Base-by-base conservation (phyloP, 1,140 invertebrate species). In the Heliconius eleuchia region DNA sequence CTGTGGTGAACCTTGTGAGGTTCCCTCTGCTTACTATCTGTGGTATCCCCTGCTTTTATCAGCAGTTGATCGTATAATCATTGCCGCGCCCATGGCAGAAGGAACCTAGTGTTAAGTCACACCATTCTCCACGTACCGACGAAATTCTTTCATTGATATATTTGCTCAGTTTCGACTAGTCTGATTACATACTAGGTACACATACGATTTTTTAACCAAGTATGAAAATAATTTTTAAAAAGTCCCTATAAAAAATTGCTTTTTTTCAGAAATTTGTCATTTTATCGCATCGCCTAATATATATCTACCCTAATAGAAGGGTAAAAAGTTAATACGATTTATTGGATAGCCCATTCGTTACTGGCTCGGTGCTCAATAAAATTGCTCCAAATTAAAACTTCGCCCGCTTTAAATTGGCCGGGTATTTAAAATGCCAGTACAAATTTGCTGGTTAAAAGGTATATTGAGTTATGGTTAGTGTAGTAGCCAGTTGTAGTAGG, bases 321-420 rank as follows among this genome's bases (percentile, higher is more conserved):
- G 50, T 72, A 77, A 77, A 77, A 77, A 70, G 76, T 77, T 77
- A 77, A 55, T 77, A 77, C 76, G 70, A 50, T 77, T 77, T 77
- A 77, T 77, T 77, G 66, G 76, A 77, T 77, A 72, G 19, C 70
- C 66, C 76, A 72, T 77, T 77, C 76, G 76, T 77, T 72, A 71
- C 76, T 46, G 70, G 70, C 37, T 34, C 55, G 52, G 9, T 23
- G 75, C 75, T 76, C 39, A 77, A 77, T 77, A 77, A 77, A 77
- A 77, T 77, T 66, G 60, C 30, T 72, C 50, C 46, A 72, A 77
- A 77, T 77, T 77, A 77, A 77, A 77, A 77, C 70, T 77, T 71
- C 42, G 46, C 42, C 76, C 76, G 76, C 66, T 34, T 71, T 52
- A 77, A 77, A 71, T 71, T 37, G 66, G 30, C 23, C 74, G 55